Evolutionary conservation across 2,797 vertebrate species (phyloP).

Genomic region (Neolamprologus multifasciatus): DNA sequence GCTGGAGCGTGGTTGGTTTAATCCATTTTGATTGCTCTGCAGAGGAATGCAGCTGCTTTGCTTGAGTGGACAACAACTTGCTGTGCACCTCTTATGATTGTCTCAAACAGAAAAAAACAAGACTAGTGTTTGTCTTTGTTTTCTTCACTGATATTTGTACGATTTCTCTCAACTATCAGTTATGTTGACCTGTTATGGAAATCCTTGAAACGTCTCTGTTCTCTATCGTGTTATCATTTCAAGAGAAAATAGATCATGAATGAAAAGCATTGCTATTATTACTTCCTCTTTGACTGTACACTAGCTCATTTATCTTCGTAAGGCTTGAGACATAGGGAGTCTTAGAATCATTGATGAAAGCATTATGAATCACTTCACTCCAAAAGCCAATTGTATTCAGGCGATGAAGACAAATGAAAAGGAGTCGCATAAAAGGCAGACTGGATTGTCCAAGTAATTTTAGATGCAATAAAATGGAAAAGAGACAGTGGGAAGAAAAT

Average conservation of each 20-base stretch:
- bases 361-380: constrained; percentile 24
- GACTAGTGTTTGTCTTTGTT: not conserved
- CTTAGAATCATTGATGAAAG: constrained; percentile 36
- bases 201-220: not conserved
- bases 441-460: constrained; percentile 8
- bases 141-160: not conserved
- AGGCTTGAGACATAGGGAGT: constrained; percentile 4
- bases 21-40: constrained; percentile 78
- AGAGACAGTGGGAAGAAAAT: not conserved
- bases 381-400: constrained; percentile 9
- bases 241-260: not conserved
- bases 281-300: not conserved
- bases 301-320: constrained; percentile 18
- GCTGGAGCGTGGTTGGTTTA: constrained; percentile 66
- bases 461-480: constrained; percentile 2
- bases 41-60: constrained; percentile 59
- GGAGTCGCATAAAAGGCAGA: not conserved
- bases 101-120: constrained; percentile 29
- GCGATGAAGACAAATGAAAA: constrained; percentile 16
- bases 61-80: constrained; percentile 57
- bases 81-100: constrained; percentile 44
- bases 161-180: not conserved
- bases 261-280: not conserved
- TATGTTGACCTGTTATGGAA: not conserved
- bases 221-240: not conserved